These are phyloP conservation scores for Thaumatotibia leucotreta DNA, from an alignment of 1,140 invertebrate genomes.

Conservation along the genomic window DNA sequence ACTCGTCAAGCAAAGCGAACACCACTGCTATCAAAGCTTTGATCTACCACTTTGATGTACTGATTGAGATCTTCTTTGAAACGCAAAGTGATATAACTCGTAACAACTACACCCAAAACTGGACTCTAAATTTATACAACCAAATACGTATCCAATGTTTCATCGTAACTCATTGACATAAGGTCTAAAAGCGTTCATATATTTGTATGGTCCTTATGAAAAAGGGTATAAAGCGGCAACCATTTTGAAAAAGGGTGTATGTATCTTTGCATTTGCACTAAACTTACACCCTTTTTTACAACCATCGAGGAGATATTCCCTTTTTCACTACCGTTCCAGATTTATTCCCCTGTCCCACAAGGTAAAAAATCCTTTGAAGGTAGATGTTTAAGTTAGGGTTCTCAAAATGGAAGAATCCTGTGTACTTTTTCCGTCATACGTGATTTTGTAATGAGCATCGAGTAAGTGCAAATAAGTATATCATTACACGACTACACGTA, in stretches of 20 bases:
- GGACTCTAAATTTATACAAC: not conserved
- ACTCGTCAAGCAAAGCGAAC: not conserved
- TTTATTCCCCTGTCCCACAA: not conserved
- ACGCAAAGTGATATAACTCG: not conserved
- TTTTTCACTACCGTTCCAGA: too few relatives aligned
- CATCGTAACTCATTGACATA: too few relatives aligned
- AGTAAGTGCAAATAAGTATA: not conserved
- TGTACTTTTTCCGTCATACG: constrained; percentile 7
- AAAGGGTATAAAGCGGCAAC: too few relatives aligned
- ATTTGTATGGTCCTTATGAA: too few relatives aligned
- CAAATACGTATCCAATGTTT: too few relatives aligned
- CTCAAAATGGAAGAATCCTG: not conserved
- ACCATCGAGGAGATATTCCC: too few relatives aligned
- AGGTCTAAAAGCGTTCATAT: too few relatives aligned
- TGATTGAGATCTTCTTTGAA: not conserved
- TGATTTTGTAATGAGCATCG: constrained; percentile 12
- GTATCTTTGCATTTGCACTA: too few relatives aligned
- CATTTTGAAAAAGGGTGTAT: too few relatives aligned
- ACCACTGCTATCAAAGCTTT: not conserved
- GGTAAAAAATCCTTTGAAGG: too few relatives aligned
- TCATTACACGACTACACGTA: not conserved
- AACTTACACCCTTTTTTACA: too few relatives aligned
- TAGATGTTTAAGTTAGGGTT: not conserved
- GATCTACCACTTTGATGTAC: constrained; percentile 13
- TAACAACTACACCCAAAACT: not conserved